phyloP scores from a whole-genome alignment of 1,140 invertebrate species.

The Akabosia matsudoensis region DNA sequence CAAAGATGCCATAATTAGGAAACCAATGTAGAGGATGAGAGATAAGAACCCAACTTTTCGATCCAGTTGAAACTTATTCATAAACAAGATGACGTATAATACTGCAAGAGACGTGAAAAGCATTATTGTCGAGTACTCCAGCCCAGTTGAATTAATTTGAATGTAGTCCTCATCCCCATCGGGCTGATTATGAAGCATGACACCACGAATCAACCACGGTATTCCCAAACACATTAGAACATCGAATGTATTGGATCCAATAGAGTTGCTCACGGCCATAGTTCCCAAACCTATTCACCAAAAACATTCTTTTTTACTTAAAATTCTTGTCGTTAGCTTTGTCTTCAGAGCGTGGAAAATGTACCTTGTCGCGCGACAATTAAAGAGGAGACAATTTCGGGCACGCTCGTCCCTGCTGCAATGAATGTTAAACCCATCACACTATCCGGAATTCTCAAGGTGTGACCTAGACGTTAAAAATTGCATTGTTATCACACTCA shows the following conservation, averaged over 20 bases:
- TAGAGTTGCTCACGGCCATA: slow-evolving; percentile 56
- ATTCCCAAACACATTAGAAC: slow-evolving; percentile 56
- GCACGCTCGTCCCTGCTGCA: slow-evolving; percentile 76
- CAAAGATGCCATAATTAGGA: slow-evolving; percentile 72
- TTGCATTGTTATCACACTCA: not conserved
- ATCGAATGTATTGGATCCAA: slow-evolving; percentile 58
- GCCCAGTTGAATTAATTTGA: slow-evolving; percentile 49
- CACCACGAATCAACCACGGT: slow-evolving; percentile 56
- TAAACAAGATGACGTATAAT: slow-evolving; percentile 47
- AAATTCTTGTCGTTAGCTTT: slow-evolving; percentile 27
- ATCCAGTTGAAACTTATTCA: slow-evolving; percentile 50
- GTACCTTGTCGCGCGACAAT: slow-evolving; percentile 76
- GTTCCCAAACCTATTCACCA: slow-evolving; percentile 52
- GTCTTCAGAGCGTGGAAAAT: too few relatives aligned
- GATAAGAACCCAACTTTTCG: slow-evolving; percentile 63
- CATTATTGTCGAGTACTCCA: slow-evolving; percentile 51
- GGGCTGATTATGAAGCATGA: slow-evolving; percentile 47
- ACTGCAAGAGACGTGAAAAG: slow-evolving; percentile 49
- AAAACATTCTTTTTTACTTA: not conserved
- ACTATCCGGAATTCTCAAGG: slow-evolving; percentile 73
- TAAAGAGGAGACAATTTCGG: slow-evolving; percentile 79
- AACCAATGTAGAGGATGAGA: slow-evolving; percentile 71
- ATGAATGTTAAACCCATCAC: slow-evolving; percentile 88
- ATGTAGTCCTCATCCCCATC: slow-evolving; percentile 48
- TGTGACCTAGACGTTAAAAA: slow-evolving; percentile 58